A percentile compares a stretch with the other conserved stretches of the same genome.
phyloP scores from a whole-genome alignment of 2,797 vertebrate species.

The Cryptoprocta ferox region DNA sequence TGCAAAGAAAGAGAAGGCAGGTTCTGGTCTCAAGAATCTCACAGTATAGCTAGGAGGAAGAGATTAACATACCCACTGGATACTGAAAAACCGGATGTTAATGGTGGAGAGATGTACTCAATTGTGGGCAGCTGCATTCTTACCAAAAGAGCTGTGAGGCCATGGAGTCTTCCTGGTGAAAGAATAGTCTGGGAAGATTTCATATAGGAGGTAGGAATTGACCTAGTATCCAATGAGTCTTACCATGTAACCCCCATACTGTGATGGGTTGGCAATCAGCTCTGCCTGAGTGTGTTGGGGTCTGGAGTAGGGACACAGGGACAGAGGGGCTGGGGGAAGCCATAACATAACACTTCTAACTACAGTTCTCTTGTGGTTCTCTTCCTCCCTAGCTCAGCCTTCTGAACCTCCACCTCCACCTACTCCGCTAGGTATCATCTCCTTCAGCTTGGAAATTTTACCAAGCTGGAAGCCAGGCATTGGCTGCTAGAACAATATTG shows the following conservation, averaged over 20 bases:
- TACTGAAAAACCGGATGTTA: neutral
- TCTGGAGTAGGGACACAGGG: conserved; percentile 16
- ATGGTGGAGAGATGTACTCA: neutral
- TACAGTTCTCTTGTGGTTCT: neutral
- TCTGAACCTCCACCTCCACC: neutral
- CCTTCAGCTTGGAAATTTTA: conserved; percentile 35
- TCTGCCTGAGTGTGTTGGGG: neutral
- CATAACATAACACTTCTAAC: neutral
- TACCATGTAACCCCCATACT: neutral
- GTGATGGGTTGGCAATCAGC: neutral
- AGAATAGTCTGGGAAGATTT: neutral
- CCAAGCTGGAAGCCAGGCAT: conserved; percentile 64
- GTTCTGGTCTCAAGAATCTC: conserved; percentile 6
- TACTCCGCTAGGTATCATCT: conserved; percentile 33
- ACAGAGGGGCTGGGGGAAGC: neutral
- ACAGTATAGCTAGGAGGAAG: neutral
- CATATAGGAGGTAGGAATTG: neutral
- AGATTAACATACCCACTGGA: neutral
- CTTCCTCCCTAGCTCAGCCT: neutral
- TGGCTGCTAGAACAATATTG: conserved; percentile 61
- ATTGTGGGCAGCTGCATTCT: neutral
- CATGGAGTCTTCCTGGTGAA: neutral
- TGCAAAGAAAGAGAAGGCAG: neutral
- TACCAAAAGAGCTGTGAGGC: neutral
- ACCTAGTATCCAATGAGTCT: neutral